A percentile compares a stretch with the other conserved stretches of the same genome.
Evolutionary conservation across 2,797 vertebrate species (phyloP).

Genomic region (Danio kyathit): DNA sequence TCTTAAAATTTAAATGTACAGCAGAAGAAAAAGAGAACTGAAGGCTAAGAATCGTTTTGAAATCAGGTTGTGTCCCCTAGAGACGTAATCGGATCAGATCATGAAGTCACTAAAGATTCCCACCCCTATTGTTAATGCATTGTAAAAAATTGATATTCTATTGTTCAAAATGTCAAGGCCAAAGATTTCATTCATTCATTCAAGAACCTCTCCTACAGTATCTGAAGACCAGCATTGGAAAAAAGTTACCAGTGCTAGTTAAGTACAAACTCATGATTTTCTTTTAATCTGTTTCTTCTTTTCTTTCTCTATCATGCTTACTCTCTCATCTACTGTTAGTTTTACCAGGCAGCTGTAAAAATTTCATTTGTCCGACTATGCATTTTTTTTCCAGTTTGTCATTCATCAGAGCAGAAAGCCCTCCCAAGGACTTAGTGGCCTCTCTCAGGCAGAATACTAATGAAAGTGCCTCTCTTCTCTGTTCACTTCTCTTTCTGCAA

Average conservation of each 20-base stretch:
- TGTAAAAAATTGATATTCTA: no score
- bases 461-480: conserved; percentile 49
- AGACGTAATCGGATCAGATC: no score
- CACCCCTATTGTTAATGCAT: no score
- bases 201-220: not conserved
- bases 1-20: no score
- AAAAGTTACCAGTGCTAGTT: not conserved
- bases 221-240: not conserved
- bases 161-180: no score
- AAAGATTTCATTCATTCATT: not conserved
- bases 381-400: conserved; percentile 68
- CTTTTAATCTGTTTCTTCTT: not conserved
- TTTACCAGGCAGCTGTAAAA: conserved; percentile 69
- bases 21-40: no score
- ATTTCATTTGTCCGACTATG: conserved; percentile 56
- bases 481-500: conserved; percentile 35
- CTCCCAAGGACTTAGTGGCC: conserved; percentile 56
- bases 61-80: no score
- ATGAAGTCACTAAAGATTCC: no score
- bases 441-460: conserved; percentile 66
- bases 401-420: conserved; percentile 61
- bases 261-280: not conserved
- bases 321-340: conserved; percentile 44
- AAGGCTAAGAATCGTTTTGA: no score
- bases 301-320: not conserved